A percentile compares a stretch with the other conserved stretches of the same genome.
phyloP scores from a whole-genome alignment of 2,888 invertebrate genomes.

The Ophion ellenae region DNA sequence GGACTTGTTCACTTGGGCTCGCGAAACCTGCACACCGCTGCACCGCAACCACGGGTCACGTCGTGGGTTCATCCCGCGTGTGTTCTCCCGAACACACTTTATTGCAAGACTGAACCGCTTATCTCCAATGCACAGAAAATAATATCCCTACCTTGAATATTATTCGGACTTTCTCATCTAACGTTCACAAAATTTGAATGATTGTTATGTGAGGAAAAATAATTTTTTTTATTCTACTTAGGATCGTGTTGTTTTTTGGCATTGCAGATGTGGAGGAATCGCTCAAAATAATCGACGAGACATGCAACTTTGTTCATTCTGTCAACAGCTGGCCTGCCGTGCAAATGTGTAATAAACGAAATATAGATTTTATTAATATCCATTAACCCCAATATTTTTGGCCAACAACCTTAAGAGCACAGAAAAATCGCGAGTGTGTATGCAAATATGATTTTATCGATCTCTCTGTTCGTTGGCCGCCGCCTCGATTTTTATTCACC shows the following conservation, averaged over 20 bases:
- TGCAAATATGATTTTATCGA: no score
- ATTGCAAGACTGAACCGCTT: constrained; percentile 27
- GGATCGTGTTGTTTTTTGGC: neutral
- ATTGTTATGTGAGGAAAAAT: neutral
- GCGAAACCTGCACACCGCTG: constrained; percentile 21
- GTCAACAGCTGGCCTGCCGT: no score
- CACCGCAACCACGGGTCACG: constrained; percentile 34
- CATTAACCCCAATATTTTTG: no score
- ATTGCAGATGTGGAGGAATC: no score
- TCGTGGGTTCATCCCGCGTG: constrained; percentile 45
- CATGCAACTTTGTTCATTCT: no score
- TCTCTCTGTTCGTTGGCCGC: no score
- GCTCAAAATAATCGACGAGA: no score
- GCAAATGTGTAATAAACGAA: no score
- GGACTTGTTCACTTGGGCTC: constrained; percentile 43
- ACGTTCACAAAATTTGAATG: neutral
- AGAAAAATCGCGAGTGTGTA: no score
- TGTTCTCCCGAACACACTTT: constrained; percentile 31
- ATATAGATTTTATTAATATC: no score
- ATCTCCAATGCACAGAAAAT: constrained; percentile 24
- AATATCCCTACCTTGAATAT: neutral
- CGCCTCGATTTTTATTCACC: no score
- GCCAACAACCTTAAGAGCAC: no score
- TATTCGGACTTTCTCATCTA: neutral
- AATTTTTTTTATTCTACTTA: neutral